Percentiles rank a stretch among this genome's conserved stretches.
These are phyloP conservation scores for Hemibagrus guttatus DNA, from an alignment of 2,797 vertebrate genomes.

Conservation along the genomic window DNA sequence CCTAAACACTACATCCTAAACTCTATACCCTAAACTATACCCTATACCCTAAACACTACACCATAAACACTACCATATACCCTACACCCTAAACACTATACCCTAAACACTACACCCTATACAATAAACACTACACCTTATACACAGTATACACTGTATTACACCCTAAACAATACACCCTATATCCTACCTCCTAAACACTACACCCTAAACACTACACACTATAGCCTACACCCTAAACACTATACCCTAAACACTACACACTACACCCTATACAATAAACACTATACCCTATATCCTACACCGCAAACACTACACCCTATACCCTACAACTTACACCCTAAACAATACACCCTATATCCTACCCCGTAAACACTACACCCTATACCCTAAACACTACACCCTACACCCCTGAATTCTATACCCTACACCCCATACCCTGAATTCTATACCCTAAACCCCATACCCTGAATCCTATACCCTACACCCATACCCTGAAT, in stretches of 20 bases:
- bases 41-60: background rate
- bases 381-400: background rate
- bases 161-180: too few species aligned
- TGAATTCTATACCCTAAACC: background rate
- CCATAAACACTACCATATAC: too few species aligned
- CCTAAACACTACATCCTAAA: background rate
- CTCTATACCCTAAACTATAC: background rate
- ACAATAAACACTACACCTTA: too few species aligned
- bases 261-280: background rate
- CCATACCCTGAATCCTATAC: too few species aligned
- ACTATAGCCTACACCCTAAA: too few species aligned
- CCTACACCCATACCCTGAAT: background rate
- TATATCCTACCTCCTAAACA: too few species aligned
- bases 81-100: background rate
- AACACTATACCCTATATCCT: background rate
- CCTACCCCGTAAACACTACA: background rate
- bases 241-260: background rate
- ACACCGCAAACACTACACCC: background rate
- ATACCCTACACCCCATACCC: background rate
- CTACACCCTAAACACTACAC: too few species aligned
- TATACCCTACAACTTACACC: background rate
- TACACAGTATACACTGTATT: too few species aligned
- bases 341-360: background rate
- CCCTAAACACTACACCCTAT: background rate
- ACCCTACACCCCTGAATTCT: background rate